Conservation (phyloP, 2,113 vertebrate genomes). For the Electrona antarctica region DNA sequence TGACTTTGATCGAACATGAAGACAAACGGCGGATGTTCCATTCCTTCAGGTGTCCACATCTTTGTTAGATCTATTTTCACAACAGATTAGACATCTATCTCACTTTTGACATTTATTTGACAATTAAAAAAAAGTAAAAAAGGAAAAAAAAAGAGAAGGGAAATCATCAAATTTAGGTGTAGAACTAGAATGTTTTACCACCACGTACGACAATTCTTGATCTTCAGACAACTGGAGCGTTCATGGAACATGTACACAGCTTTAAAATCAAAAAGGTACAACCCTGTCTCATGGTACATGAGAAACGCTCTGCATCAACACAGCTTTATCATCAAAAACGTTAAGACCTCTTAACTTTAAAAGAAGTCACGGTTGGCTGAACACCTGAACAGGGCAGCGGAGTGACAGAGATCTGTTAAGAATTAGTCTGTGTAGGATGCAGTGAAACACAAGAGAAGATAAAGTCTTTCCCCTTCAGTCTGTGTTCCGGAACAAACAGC, state of each 20-base stretch:
- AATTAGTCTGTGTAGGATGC: neutral
- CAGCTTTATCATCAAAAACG: neutral
- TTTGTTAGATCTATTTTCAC: neutral
- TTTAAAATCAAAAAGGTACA: no score
- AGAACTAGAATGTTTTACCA: neutral
- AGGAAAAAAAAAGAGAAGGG: neutral
- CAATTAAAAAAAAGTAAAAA: conserved; percentile 1
- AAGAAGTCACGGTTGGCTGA: conserved; percentile 17
- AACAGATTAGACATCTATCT: conserved; percentile 27
- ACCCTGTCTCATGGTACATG: no score
- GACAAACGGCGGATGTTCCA: neutral
- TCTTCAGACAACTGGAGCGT: neutral
- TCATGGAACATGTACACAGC: neutral
- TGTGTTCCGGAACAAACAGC: conserved; percentile 21
- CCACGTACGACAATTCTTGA: neutral
- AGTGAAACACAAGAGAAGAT: neutral
- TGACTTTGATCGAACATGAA: neutral
- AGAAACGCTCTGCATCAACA: neutral
- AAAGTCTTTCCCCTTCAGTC: neutral
- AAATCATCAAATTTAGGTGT: neutral
- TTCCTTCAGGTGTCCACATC: neutral
- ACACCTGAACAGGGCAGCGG: neutral
- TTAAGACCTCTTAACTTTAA: conserved; percentile 18
- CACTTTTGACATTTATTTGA: conserved; percentile 42
- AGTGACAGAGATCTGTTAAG: conserved; percentile 4